phyloP scores from a whole-genome alignment of 2,113 vertebrate genomes.

The Notiomystis cincta region DNA sequence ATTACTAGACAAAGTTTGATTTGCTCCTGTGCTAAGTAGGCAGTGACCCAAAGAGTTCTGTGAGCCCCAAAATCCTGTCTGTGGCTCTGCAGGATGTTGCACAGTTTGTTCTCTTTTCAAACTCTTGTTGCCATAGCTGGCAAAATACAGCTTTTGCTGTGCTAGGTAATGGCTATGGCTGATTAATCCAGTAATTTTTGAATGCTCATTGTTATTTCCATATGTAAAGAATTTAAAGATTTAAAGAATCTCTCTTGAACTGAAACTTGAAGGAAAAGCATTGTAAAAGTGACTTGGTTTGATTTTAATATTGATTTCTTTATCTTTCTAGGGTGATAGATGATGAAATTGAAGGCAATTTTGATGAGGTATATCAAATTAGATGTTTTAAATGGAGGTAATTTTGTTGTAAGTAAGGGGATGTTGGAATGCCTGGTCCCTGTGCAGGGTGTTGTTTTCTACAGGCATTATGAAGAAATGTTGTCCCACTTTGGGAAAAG shows the following conservation, averaged over 20 bases:
- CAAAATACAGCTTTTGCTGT: background rate
- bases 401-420: background rate
- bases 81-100: background rate
- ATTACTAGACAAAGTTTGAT: background rate
- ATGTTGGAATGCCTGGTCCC: background rate
- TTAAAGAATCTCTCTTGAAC: background rate
- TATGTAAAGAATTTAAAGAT: background rate
- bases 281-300: background rate
- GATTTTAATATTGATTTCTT: background rate
- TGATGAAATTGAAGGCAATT: slow-evolving; percentile 73
- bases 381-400: background rate
- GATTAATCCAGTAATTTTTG: background rate
- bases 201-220: background rate
- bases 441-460: background rate
- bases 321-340: slow-evolving; percentile 72
- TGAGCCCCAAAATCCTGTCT: background rate
- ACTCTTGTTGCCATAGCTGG: background rate
- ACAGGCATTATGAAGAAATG: background rate
- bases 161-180: background rate
- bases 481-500: background rate
- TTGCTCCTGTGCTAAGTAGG: background rate
- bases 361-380: slow-evolving; percentile 70
- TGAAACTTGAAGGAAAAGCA: background rate
- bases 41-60: background rate
- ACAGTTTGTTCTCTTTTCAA: background rate